A percentile compares a stretch with the other conserved stretches of the same genome.
Evolutionary conservation across 37 sponge, comb jelly and placozoan species (phyloP).

Genomic region (Mnemiopsis leidyi): DNA sequence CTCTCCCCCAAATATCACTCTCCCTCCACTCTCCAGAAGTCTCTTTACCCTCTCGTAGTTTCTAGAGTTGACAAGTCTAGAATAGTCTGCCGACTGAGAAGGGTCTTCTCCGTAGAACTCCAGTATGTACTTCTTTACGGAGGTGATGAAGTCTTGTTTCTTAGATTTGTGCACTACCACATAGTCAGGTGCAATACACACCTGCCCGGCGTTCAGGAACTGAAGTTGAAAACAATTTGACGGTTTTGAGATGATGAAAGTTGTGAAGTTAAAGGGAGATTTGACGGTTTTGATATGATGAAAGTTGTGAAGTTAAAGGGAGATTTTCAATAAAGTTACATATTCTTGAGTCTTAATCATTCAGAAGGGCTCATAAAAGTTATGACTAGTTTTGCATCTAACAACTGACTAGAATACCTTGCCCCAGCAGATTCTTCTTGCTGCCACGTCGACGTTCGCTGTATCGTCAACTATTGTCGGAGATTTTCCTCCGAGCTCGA

Average conservation of each 20-base stretch:
- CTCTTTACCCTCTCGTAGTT: neutral
- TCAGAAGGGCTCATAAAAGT: too few species aligned
- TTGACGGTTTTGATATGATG: too few species aligned
- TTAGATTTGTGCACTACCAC: slow-evolving; percentile 70
- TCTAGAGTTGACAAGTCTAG: neutral
- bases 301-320: too few species aligned
- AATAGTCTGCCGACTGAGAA: neutral
- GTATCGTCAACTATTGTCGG: slow-evolving; percentile 72
- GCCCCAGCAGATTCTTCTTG: slow-evolving; percentile 78
- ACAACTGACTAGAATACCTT: too few species aligned
- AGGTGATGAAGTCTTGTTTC: neutral
- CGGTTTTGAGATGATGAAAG: too few species aligned
- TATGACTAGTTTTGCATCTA: too few species aligned
- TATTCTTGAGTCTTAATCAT: too few species aligned
- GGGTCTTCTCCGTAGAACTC: neutral
- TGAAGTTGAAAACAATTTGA: too few species aligned
- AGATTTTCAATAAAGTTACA: too few species aligned
- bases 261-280: too few species aligned
- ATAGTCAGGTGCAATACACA: slow-evolving; percentile 89
- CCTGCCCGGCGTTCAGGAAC: slow-evolving; percentile 82
- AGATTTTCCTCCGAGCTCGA: slow-evolving; percentile 75
- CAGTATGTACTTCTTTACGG: neutral
- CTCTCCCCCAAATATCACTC: slow-evolving; percentile 68
- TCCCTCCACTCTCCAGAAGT: neutral
- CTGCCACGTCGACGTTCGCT: slow-evolving; percentile 75